Evolutionary conservation across 2,888 invertebrate species (phyloP), one percentile per base, ranked within the genome.

Genomic region (Tinea pellionella): DNA sequence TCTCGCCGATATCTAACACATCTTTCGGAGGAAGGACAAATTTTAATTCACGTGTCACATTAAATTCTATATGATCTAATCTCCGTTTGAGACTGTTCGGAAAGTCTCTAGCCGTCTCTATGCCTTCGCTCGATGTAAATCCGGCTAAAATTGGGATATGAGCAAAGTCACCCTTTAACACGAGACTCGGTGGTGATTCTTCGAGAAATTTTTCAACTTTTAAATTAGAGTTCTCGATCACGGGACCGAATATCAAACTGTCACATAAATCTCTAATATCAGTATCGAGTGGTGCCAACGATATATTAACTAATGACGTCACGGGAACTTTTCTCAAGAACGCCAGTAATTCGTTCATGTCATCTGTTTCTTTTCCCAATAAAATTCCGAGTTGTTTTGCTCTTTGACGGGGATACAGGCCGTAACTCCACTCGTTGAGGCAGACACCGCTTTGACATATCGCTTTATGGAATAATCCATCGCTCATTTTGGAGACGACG

Each of bases 371-470:
- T 63, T 74, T 78, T 0, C 87, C 86, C 12, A 88, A 67, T 42
- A 73, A 62, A 68, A 78, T 78, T 8, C 80, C 88, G 8, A 88
- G 68, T 69, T 85, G 84, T 63, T 86, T 78, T 12, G 86, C 86
- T 61, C 84, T 72, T 66, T 78, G 68, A 13, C 72, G 71, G 0
- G 73, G 77, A 63, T 85, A 76, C 16, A 78, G 62, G 61, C 74
- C 78, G 66, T 77, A 79, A 61, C 76, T 71, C 88, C 88, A 88
- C 62, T 86, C 85, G 63, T 78, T 79, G 7, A 87, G 70, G 62
- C 84, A 81, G 0, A 84, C 78, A 29, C 88, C 88, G 62, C 88
- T 88, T 71, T 88, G 88, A 63, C 87, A 85, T 61, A 88, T 87
- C 0, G 85, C 88, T 69, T 85, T 88, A 65, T 77, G 66, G 63